Percentiles rank a stretch among this genome's conserved stretches.
Evolutionary conservation across 1,140 invertebrate species (phyloP).

Genomic region (Dufourea novaeangliae): DNA sequence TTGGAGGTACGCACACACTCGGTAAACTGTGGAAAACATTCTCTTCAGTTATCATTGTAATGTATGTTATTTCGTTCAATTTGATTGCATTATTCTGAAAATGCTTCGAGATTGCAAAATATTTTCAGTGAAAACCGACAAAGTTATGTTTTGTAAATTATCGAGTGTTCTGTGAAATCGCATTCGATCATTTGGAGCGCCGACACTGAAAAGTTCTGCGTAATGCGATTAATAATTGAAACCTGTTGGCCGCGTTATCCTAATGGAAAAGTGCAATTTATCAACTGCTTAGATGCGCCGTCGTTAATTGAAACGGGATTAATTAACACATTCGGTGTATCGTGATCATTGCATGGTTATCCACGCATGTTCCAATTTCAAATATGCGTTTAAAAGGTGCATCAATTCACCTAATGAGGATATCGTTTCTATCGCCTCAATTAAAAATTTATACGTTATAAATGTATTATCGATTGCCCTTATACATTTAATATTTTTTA

Average conservation of each 20-base stretch:
- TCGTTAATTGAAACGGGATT: conserved; percentile 31
- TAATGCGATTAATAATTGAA: conserved; percentile 21
- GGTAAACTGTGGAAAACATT: not conserved
- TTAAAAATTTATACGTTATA: too few species aligned
- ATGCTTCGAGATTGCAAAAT: too few species aligned
- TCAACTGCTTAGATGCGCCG: conserved; percentile 16
- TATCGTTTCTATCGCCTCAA: too few species aligned
- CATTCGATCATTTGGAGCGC: not conserved
- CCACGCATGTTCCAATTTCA: not conserved
- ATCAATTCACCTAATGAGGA: not conserved
- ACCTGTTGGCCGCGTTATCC: not conserved
- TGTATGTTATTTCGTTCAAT: not conserved
- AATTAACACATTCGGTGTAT: conserved; percentile 11
- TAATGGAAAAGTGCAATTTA: conserved; percentile 35
- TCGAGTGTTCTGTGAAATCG: not conserved
- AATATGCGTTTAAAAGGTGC: not conserved
- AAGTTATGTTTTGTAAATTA: not conserved
- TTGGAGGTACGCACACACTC: not conserved
- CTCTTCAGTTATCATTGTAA: not conserved
- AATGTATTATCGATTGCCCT: too few species aligned
- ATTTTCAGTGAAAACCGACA: not conserved
- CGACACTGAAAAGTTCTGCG: not conserved
- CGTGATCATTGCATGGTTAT: not conserved
- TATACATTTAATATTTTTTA: too few species aligned
- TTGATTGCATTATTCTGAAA: not conserved